phyloP scores from a whole-genome alignment of 92 coral and sea anemone species.

The Paragorgia papillata region DNA sequence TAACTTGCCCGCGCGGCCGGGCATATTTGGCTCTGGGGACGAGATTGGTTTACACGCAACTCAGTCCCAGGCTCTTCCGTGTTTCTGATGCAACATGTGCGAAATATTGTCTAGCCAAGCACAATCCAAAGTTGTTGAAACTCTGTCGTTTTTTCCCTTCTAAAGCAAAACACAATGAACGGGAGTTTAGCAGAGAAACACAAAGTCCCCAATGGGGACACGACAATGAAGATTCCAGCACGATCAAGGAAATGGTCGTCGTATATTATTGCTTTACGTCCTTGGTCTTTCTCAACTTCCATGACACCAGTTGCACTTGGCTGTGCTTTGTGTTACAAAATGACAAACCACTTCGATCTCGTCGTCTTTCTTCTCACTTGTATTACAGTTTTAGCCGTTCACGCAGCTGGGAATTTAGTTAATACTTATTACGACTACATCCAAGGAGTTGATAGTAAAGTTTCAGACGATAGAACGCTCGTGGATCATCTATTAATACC shows the following conservation, averaged over 20 bases:
- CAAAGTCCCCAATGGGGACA: constrained; percentile 28
- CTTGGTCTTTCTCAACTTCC: constrained; percentile 97
- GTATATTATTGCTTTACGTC: constrained; percentile 85
- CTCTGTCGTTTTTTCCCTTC: background rate
- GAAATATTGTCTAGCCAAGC: no score
- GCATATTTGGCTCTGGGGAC: no score
- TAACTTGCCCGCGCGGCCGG: no score
- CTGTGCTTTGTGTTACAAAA: constrained; percentile 84
- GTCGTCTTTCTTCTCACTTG: constrained; percentile 63
- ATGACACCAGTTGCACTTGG: constrained; percentile 91
- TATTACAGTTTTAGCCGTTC: constrained; percentile 86
- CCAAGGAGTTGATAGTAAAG: constrained; percentile 93
- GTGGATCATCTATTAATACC: constrained; percentile 88
- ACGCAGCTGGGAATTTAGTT: constrained; percentile 95
- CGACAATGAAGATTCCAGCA: constrained; percentile 29
- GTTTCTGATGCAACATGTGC: no score
- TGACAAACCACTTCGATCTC: constrained; percentile 69
- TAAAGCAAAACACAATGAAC: background rate
- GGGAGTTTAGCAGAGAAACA: background rate
- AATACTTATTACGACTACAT: constrained; percentile 93
- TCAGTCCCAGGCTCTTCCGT: no score
- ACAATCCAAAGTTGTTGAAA: no score
- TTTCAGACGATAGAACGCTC: constrained; percentile 92
- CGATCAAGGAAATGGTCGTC: constrained; percentile 64
- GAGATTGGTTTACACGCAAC: no score